Percentiles rank a stretch among this genome's conserved stretches.
phyloP scores from a whole-genome alignment of 2,113 vertebrate species.

The Plotosus lineatus region DNA sequence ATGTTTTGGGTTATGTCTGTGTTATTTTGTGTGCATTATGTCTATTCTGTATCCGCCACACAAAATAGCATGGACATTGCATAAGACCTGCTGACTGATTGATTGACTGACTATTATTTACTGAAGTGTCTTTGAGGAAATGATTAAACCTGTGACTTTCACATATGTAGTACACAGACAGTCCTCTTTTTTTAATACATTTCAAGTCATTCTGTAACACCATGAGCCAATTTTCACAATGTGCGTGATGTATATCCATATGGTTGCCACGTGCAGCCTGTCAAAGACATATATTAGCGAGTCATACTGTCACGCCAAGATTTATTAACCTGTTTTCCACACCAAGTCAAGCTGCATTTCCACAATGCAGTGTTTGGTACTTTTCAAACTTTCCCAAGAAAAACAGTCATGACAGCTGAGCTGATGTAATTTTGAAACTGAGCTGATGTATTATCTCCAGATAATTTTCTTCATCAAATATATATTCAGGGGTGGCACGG shows the following conservation, averaged over 20 bases:
- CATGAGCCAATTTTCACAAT: slow-evolving; percentile 14
- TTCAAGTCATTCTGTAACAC: slow-evolving; percentile 24
- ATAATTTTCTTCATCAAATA: neutral
- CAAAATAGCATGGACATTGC: too few species aligned
- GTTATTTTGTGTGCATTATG: neutral
- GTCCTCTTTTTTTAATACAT: slow-evolving; percentile 52
- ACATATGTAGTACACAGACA: slow-evolving; percentile 28
- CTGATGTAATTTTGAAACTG: slow-evolving; percentile 6
- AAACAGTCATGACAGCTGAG: slow-evolving; percentile 14
- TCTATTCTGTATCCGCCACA: neutral
- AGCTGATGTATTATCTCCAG: slow-evolving; percentile 7
- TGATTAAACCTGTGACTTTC: slow-evolving; percentile 6
- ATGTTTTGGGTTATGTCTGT: neutral
- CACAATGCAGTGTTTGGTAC: neutral
- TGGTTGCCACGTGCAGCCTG: slow-evolving; percentile 34
- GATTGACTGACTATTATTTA: slow-evolving; percentile 1
- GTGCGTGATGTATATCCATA: slow-evolving; percentile 15
- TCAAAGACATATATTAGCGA: slow-evolving; percentile 23
- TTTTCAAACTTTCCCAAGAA: slow-evolving; percentile 1
- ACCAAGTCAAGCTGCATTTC: slow-evolving; percentile 3
- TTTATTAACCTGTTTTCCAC: slow-evolving; percentile 41
- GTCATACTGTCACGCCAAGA: slow-evolving; percentile 12
- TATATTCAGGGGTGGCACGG: too few species aligned
- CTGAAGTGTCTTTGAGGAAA: neutral
- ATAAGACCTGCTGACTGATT: neutral